Percentiles rank a stretch among this genome's conserved stretches.
Evolutionary conservation across 1,140 invertebrate genomes (phyloP).

Genomic region (Zaprionus camerounensis): DNA sequence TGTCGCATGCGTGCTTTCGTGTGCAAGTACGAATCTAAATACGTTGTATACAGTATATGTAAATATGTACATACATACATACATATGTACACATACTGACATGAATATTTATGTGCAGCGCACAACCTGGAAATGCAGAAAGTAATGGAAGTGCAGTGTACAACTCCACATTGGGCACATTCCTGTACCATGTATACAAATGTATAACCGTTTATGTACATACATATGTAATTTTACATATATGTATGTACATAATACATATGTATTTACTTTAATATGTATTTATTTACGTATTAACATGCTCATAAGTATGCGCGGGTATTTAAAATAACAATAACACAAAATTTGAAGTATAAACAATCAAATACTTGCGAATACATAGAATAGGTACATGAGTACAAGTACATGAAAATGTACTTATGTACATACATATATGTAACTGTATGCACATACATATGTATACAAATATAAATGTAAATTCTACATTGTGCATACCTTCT

Average conservation of each 20-base stretch:
- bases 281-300: background rate
- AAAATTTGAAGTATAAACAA: background rate
- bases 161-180: background rate
- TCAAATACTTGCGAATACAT: background rate
- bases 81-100: constrained; percentile 6
- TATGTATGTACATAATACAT: background rate
- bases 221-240: constrained; percentile 10
- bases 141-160: background rate
- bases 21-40: background rate
- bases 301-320: too few relatives aligned
- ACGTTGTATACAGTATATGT: constrained; percentile 9
- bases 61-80: constrained; percentile 1
- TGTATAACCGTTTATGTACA: constrained; percentile 7
- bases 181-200: background rate
- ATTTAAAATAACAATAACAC: too few relatives aligned
- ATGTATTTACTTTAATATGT: background rate
- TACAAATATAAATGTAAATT: too few relatives aligned
- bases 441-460: too few relatives aligned
- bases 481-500: too few relatives aligned
- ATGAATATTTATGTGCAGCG: constrained; percentile 29
- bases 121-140: background rate
- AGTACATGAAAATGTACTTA: background rate
- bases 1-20: background rate
- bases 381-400: background rate
- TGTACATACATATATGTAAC: background rate